phyloP scores from a whole-genome alignment of 2,797 vertebrate genomes.

The Crenuchus spilurus region DNA sequence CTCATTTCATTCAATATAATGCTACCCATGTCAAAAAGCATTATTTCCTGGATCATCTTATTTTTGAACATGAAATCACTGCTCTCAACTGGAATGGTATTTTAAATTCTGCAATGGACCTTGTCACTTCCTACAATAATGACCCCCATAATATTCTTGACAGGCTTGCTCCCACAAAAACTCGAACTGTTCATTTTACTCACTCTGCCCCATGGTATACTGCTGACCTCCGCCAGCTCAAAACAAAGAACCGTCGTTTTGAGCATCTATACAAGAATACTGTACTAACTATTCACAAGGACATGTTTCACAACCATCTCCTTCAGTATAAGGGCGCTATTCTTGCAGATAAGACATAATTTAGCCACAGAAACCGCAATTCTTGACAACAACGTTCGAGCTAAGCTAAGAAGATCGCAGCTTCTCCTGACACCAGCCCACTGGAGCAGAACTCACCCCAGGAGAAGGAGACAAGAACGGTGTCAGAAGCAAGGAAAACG shows the following conservation, averaged over 20 bases:
- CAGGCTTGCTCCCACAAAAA: neutral
- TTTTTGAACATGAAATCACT: neutral
- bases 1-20: neutral
- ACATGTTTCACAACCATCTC: neutral
- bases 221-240: neutral
- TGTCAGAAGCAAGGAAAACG: too few relatives aligned
- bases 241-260: neutral
- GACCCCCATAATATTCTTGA: neutral
- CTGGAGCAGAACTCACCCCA: too few relatives aligned
- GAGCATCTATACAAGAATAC: neutral
- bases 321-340: neutral
- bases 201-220: neutral
- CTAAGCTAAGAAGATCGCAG: too few relatives aligned
- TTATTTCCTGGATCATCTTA: neutral
- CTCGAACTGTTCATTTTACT: neutral
- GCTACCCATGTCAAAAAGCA: neutral
- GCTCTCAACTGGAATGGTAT: neutral
- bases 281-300: neutral
- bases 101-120: neutral
- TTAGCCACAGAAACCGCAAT: too few relatives aligned
- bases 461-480: too few relatives aligned
- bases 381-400: neutral
- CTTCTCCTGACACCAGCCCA: too few relatives aligned
- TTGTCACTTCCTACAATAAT: neutral
- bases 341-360: too few relatives aligned